Evolutionary conservation across 2,888 invertebrate genomes (phyloP), one percentile per base, ranked within the genome.

Genomic region (Endotricha flammealis): DNA sequence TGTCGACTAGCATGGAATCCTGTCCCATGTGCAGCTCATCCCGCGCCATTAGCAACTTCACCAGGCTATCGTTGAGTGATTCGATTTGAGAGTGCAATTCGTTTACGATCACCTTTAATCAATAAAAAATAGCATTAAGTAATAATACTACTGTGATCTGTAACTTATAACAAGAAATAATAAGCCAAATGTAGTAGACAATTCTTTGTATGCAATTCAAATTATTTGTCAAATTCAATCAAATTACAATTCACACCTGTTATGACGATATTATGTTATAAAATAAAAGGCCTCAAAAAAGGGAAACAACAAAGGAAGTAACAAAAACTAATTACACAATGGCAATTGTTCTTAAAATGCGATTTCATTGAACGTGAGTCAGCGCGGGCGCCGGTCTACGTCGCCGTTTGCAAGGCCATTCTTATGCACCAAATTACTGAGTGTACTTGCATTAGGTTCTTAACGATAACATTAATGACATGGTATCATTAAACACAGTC

Each of bases 11-110:
- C 94, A 97, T 97, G 24, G 98, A 97, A 78, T 99, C 98, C 78
- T 98, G 97, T 48, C 96, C 95, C 97, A 98, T 98, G 81, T 98
- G 97, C 31, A 98, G 88, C 76, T 98, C 97, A 81, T 99, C 98
- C 48, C 98, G 89, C 61, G 95, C 94, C 90, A 98, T 92, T 57
- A 98, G 85, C 71, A 95, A 90, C 72, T 93, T 92, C 38, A 98
- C 97, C 53, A 98, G 87, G 38, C 92, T 91, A 72, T 96, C 96
- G 82, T 98, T 99, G 50, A 98, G 87, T 31, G 90, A 92, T 87
- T 97, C 97, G 65, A 98, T 97, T 87, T 96, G 95, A 38, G 95
- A 93, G 80, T 97, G 97, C 42, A 98, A 87, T 82, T 97, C 97
- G 76, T 98, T 97, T 43, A 97, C 96, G 57, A 98, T 93, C 44